A percentile compares a stretch with the other conserved stretches of the same genome.
Evolutionary conservation across 2,888 invertebrate species (phyloP).

Genomic region (Acrocera orbiculus): DNA sequence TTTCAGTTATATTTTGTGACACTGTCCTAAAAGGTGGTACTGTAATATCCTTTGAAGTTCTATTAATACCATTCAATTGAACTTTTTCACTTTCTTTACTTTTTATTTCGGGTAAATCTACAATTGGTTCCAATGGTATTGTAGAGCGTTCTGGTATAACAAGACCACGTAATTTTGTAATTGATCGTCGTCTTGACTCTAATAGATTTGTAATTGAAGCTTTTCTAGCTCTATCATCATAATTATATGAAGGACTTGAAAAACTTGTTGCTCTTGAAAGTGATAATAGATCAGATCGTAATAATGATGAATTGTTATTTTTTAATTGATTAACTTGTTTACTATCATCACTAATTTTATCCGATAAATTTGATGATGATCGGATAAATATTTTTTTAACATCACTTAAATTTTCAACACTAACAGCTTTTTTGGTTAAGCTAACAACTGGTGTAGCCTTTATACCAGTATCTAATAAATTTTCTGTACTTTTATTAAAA

Average conservation of each 20-base stretch:
- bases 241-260: conserved; percentile 23
- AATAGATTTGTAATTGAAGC: conserved; percentile 55
- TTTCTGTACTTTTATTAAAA: conserved; percentile 29
- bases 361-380: conserved; percentile 3
- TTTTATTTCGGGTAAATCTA: conserved; percentile 70
- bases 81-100: conserved; percentile 44
- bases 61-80: conserved; percentile 23
- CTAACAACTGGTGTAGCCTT: conserved; percentile 13
- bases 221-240: conserved; percentile 34
- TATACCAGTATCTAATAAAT: conserved; percentile 21
- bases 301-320: conserved; percentile 16
- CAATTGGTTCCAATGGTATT: conserved; percentile 37
- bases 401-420: conserved; percentile 36
- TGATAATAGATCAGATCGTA: conserved; percentile 14
- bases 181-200: conserved; percentile 63
- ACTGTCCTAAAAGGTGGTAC: conserved; percentile 22
- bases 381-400: conserved; percentile 18
- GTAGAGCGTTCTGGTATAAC: conserved; percentile 63
- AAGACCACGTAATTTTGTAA: conserved; percentile 72
- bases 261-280: conserved; percentile 29
- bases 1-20: conserved; percentile 15
- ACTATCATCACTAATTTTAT: background rate
- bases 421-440: conserved; percentile 38
- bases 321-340: conserved; percentile 1
- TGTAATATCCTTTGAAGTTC: conserved; percentile 14